Evolutionary conservation across 2,888 invertebrate genomes (phyloP), one percentile per base, ranked within the genome.

Genomic region (Tethea ocularis): DNA sequence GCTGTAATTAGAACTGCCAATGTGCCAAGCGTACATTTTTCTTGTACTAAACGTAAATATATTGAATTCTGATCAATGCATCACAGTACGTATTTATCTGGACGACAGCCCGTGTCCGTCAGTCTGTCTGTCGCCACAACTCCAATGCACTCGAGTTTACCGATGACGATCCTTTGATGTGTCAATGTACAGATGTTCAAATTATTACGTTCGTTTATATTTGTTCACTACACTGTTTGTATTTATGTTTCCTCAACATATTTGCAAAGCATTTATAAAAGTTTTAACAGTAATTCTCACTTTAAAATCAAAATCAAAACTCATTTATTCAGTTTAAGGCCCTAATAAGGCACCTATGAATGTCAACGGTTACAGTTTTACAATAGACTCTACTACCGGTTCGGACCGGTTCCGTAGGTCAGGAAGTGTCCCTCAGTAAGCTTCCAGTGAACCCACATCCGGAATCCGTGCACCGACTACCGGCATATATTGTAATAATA

Each of bases 81-180:
- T 1, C 17, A 20, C 53, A 33, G 33, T 53, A 6, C 36, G 22
- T 22, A 53, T 20, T 29, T 15, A 33, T 33, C 20, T 54, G 22
- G 33, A 36, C 22, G 54, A 36, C 6, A 20, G 17, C 46, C 46
- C 20, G 11, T 20, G 29, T 53, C 54, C 13, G 36, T 33, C 54
- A 54, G 54, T 22, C 20, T 33, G 54, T 54, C 20, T 54, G 54
- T 54, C 54, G 54, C 54, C 20, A 46, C 46, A 10, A 46, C 6
- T n/a, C 7, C 17, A 17, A 41, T 17, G 46, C 20, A n/a, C 10
- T 46, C 17, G 20, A 20, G 38, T 10, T n/a, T 7, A 46, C 38
- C 17, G 46, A 46, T 41, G 22, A 54, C 22, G 15, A 36, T 13
- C 22, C 54, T 54, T 54, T 54, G 54, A 54, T 54, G 54, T 54